Base-by-base conservation (phyloP, 2,797 vertebrate genomes). In the Dipus sagitta region DNA sequence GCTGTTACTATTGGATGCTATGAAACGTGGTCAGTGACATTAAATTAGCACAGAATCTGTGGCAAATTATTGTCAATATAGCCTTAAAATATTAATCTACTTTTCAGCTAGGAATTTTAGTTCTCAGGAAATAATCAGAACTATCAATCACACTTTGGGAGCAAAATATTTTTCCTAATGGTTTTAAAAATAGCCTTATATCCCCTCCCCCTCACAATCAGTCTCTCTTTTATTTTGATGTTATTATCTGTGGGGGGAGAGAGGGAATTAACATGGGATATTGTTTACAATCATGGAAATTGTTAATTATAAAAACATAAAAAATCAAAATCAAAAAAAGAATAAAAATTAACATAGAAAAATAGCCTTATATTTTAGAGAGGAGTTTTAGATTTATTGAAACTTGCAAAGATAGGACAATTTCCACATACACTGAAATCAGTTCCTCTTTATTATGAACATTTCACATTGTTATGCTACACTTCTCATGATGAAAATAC, bases 41-140 rank as follows among this genome's bases (percentile, higher is more conserved):
- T 81, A 76, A 92, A 76, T 88, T 62, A 68, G 32, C 81, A 21
- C 12, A 88, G 62, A 91, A 47, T 20, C 76, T 91, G 85, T 64
- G 47, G 20, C 24, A 85, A 85, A 34, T 15, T 60, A 52, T 34
- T 90, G 64, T 8, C 1, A 28, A 62, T 74, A n/a, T 42, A 38
- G n/a, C 2, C 14, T 9, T 77, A 71, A 62, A 54, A 47, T 91
- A 85, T 67, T 28, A 26, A 67, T 91, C 79, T 90, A 75, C 28
- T 88, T 85, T 58, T 76, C 54, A 88, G 60, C 23, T 9, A 64
- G 20, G 83, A 77, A 75, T 81, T 88, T 23, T 6, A 23, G 23
- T 62, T 90, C 9, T 80, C 23, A 88, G 13, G 71, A 85, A 87
- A 88, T 47, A 92, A 72, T 85, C 8, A 62, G 64, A 81, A 76